These are phyloP conservation scores for Philereme transversata DNA, from an alignment of 2,888 invertebrate genomes.

Conservation along the genomic window DNA sequence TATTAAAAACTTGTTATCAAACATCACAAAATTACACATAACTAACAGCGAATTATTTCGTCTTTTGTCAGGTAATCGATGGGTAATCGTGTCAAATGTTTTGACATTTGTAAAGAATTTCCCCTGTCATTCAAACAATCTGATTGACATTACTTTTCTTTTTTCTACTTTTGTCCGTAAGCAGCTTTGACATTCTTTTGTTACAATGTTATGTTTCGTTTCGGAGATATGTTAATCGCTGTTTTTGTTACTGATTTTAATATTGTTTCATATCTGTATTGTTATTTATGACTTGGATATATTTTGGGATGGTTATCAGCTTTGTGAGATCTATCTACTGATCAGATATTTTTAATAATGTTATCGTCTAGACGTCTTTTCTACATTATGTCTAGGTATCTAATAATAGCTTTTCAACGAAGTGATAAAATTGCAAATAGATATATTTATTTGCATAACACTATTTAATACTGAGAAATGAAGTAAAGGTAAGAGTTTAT, in stretches of 20 bases:
- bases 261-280: slow-evolving; percentile 19
- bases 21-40: not conserved
- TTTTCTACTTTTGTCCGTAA: slow-evolving; percentile 35
- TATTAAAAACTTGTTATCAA: not conserved
- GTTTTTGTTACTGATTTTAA: slow-evolving; percentile 27
- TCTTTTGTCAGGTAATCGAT: slow-evolving; percentile 35
- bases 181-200: slow-evolving; percentile 39
- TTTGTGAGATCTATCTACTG: not conserved
- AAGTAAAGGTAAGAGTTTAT: no score
- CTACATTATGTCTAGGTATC: no score
- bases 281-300: slow-evolving; percentile 1
- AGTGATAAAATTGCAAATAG: no score
- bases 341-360: no score
- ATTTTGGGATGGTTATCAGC: not conserved
- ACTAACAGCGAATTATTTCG: slow-evolving; percentile 2
- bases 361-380: no score
- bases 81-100: slow-evolving; percentile 53
- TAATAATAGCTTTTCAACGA: no score
- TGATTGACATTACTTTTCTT: slow-evolving; percentile 47
- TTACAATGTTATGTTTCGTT: slow-evolving; percentile 26
- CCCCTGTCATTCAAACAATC: slow-evolving; percentile 48
- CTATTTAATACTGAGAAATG: no score
- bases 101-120: slow-evolving; percentile 56
- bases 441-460: no score
- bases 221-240: slow-evolving; percentile 26